Evolutionary conservation across 1,140 invertebrate genomes (phyloP).

Genomic region (Brachionus manjavacas): DNA sequence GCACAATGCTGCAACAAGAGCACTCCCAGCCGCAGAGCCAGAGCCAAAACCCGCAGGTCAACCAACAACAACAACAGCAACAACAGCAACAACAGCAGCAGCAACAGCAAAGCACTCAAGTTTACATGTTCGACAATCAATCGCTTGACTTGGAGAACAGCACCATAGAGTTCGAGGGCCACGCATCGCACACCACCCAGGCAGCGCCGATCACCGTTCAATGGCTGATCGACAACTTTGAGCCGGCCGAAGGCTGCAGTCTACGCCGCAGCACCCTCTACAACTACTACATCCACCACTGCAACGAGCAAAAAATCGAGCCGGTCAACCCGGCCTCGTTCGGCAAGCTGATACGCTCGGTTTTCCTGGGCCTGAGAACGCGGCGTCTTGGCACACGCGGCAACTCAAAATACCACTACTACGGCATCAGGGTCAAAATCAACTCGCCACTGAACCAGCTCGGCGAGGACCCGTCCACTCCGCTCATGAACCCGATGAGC

Average conservation of each 20-base stretch:
- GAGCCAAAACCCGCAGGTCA: neutral
- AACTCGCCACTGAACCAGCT: conserved; percentile 69
- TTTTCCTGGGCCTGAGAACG: conserved; percentile 89
- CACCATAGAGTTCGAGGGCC: neutral
- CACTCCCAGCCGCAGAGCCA: neutral
- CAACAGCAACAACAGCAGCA: neutral
- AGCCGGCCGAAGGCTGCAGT: conserved; percentile 93
- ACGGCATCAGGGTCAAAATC: conserved; percentile 93
- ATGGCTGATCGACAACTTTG: conserved; percentile 95
- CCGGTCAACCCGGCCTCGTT: conserved; percentile 98
- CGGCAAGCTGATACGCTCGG: conserved; percentile 94
- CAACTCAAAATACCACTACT: conserved; percentile 99
- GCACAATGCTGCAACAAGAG: neutral
- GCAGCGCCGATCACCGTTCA: conserved; percentile 38
- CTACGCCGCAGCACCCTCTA: conserved; percentile 91
- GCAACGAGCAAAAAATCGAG: conserved; percentile 85
- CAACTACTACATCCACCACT: conserved; percentile 90
- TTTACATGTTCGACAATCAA: neutral
- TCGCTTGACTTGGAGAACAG: neutral
- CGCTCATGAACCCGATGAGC: conserved; percentile 2
- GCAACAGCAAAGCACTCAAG: neutral
- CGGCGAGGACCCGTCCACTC: conserved; percentile 59
- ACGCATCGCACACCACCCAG: conserved; percentile 32
- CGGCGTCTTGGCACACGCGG: conserved; percentile 86
- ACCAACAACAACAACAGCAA: neutral